Base-by-base conservation (phyloP, 2,888 invertebrate species). In the Criorhina ranunculi region DNA sequence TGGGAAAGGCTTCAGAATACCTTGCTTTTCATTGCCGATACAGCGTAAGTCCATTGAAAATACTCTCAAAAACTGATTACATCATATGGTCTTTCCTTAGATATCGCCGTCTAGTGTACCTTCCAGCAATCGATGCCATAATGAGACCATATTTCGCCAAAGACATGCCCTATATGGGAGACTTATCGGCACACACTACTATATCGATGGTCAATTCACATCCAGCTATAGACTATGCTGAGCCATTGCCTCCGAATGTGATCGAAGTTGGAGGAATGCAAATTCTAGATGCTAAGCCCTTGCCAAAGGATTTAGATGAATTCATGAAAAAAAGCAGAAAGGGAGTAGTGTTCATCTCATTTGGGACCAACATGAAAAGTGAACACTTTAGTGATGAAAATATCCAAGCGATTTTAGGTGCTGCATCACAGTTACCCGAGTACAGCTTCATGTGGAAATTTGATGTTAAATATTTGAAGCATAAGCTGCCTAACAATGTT, bases 371-470 rank as follows among this genome's bases (percentile, higher is more conserved):
- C 51, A 75, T 90, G 5, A 83, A 89, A 3, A 86, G 87, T 9
- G 79, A 86, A 1, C 60, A 79, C 42, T 15, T 83, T 3, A 88
- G 88, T 2, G 6, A 76, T 0, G 60, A 87, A 12, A 86, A 87
- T n/a, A 83, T 86, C 4, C 62, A 86, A 5, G 88, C 88, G 0
- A 62, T 83, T 29, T 4, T 79, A 8, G 17, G 12, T 29, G 79
- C 79, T 11, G 89, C 92, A 35, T 42, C 80, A 9, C 76, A 89
- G 15, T 85, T 91, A 24, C 86, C 87, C 0, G 88, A 90, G 2
- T 91, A 90, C 72, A 88, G 90, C 17, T 91, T 92, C 12, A 51
- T 92, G 6, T 92, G 91, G 91, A 92, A 91, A 87, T 89, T 89
- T 35, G 89, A 90, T 31, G n/a, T 11, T 0, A 49, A 77, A 11